These are phyloP conservation scores for Siphlonurus alternatus DNA, from an alignment of 2,888 invertebrate species.

Conservation along the genomic window DNA sequence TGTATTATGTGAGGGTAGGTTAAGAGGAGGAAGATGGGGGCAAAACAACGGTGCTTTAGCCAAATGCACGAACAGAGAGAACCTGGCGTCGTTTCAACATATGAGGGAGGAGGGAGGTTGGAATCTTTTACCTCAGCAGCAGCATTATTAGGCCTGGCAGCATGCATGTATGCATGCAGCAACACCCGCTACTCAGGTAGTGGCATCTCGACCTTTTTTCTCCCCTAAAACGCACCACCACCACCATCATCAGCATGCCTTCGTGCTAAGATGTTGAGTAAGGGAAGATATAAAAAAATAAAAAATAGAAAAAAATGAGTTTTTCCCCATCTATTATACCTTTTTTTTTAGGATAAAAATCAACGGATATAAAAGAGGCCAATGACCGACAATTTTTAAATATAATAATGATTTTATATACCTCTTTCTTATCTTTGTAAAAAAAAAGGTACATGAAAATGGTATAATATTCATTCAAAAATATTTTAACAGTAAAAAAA, in stretches of 20 bases:
- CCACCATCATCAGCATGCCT: neutral
- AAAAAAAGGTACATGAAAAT: neutral
- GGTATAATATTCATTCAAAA: neutral
- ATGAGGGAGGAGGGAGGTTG: neutral
- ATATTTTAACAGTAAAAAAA: neutral
- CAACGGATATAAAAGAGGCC: neutral
- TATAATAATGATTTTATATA: neutral
- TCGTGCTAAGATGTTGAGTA: neutral
- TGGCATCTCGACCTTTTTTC: neutral
- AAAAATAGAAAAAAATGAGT: neutral
- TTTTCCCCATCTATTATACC: neutral
- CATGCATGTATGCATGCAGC: no score
- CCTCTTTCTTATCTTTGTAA: neutral
- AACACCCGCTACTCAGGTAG: neutral
- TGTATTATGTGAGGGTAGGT: neutral
- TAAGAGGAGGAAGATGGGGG: neutral
- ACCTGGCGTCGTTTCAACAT: neutral
- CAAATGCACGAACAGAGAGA: neutral
- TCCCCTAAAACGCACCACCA: neutral
- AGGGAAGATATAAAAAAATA: neutral
- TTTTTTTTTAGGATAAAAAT: neutral
- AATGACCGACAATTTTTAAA: neutral
- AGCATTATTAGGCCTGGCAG: no score
- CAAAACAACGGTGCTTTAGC: neutral
- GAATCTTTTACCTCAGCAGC: neutral